phyloP scores from a whole-genome alignment of 1,140 invertebrate genomes.

The Saccostrea echinata region DNA sequence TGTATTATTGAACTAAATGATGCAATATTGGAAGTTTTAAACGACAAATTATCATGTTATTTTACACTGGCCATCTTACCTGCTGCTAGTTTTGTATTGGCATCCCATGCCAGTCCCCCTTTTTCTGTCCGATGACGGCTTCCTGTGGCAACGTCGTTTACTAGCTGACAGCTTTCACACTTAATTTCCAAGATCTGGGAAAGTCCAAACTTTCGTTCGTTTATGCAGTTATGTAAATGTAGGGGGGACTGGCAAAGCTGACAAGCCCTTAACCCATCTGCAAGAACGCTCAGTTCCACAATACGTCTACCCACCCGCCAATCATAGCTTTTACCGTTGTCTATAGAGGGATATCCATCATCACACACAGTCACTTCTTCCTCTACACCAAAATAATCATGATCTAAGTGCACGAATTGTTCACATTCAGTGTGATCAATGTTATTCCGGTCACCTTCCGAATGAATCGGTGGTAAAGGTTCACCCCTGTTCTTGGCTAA shows the following conservation, averaged over 20 bases:
- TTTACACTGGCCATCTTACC: conserved; percentile 17
- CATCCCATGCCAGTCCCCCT: conserved; percentile 33
- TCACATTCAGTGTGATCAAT: not conserved
- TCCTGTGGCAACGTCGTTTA: conserved; percentile 18
- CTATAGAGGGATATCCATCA: not conserved
- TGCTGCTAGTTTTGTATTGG: conserved; percentile 39
- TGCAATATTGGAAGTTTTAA: not conserved
- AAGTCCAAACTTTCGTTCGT: too few relatives aligned
- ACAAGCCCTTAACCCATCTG: too few relatives aligned
- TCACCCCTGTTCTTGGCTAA: not conserved
- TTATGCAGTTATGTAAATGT: too few relatives aligned
- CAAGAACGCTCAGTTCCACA: not conserved
- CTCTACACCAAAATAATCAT: not conserved
- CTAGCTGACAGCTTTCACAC: not conserved
- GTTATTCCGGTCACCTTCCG: not conserved
- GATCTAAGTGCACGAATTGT: not conserved
- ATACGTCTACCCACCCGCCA: not conserved
- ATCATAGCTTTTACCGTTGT: not conserved
- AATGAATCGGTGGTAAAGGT: not conserved
- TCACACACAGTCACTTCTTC: not conserved
- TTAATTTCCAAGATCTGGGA: not conserved
- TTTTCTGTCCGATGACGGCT: conserved; percentile 16
- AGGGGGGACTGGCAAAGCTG: too few relatives aligned
- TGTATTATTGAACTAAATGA: too few relatives aligned
- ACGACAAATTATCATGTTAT: not conserved